phyloP scores from a whole-genome alignment of 1,140 invertebrate species.

The Micrasema longulum region DNA sequence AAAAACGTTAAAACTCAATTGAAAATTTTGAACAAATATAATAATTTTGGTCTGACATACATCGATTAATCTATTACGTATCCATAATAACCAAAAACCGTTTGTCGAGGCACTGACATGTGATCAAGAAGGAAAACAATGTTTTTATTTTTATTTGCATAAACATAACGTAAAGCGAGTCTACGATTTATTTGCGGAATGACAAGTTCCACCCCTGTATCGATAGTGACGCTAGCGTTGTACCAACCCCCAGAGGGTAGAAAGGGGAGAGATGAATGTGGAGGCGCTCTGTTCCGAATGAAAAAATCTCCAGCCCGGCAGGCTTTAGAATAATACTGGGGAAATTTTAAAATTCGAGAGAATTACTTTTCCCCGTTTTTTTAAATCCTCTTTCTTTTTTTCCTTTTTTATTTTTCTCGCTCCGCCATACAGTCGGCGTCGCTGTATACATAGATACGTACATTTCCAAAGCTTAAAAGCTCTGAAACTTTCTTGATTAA shows the following conservation, averaged over 20 bases:
- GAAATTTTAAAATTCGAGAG: conserved; percentile 40
- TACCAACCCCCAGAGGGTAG: not conserved
- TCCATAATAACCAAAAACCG: too few species aligned
- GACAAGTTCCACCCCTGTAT: not conserved
- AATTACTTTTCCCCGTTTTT: conserved; percentile 38
- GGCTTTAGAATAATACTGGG: conserved; percentile 38
- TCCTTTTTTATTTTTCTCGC: too few species aligned
- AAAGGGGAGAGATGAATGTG: not conserved
- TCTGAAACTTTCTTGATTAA: conserved; percentile 28
- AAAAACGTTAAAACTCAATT: too few species aligned
- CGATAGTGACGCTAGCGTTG: not conserved
- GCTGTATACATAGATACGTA: not conserved
- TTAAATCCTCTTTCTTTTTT: conserved; percentile 1
- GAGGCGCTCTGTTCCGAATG: conserved; percentile 32
- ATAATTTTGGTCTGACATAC: too few species aligned
- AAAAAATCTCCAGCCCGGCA: conserved; percentile 37
- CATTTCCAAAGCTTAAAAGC: conserved; percentile 13
- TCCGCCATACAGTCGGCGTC: conserved; percentile 1
- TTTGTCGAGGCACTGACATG: too few species aligned
- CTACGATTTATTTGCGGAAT: too few species aligned
- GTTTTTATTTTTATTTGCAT: not conserved
- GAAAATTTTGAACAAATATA: too few species aligned
- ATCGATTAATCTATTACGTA: too few species aligned
- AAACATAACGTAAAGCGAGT: too few species aligned
- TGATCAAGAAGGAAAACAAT: too few species aligned